Conservation (phyloP, 2,797 vertebrate genomes). For the Peromyscus nudipes region DNA sequence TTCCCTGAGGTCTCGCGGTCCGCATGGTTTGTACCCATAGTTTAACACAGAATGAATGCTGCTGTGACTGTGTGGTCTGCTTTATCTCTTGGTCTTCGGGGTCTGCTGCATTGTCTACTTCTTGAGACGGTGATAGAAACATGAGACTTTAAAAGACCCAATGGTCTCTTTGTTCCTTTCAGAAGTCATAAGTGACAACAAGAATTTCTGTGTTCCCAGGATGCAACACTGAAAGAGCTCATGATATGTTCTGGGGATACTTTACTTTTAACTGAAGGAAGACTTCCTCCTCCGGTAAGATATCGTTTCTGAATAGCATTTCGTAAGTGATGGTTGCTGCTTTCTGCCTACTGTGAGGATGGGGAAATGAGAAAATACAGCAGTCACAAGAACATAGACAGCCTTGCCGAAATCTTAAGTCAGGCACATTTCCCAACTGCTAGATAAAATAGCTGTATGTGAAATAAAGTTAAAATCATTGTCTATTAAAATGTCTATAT, state of each 20-base stretch:
- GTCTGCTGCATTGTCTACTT: constrained; percentile 13
- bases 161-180: constrained; percentile 29
- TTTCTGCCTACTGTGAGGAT: not conserved
- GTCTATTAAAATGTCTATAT: not conserved
- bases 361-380: not conserved
- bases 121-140: not conserved
- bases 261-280: constrained; percentile 94
- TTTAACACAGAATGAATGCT: not conserved
- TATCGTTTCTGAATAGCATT: not conserved
- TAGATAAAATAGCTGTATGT: not conserved
- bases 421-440: not conserved
- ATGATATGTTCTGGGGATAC: constrained; percentile 93
- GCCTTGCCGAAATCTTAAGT: not conserved
- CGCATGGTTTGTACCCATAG: not conserved
- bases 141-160: not conserved
- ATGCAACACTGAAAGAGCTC: constrained; percentile 91
- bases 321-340: not conserved
- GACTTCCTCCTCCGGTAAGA: constrained; percentile 93
- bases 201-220: constrained; percentile 87
- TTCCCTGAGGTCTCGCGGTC: not conserved
- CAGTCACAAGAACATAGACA: not conserved
- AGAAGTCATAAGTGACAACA: constrained; percentile 59
- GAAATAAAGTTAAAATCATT: not conserved
- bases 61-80: not conserved
- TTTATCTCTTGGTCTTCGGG: not conserved